A percentile compares a stretch with the other conserved stretches of the same genome.
phyloP scores from a whole-genome alignment of 2,797 vertebrate genomes.

The Trachurus trachurus region DNA sequence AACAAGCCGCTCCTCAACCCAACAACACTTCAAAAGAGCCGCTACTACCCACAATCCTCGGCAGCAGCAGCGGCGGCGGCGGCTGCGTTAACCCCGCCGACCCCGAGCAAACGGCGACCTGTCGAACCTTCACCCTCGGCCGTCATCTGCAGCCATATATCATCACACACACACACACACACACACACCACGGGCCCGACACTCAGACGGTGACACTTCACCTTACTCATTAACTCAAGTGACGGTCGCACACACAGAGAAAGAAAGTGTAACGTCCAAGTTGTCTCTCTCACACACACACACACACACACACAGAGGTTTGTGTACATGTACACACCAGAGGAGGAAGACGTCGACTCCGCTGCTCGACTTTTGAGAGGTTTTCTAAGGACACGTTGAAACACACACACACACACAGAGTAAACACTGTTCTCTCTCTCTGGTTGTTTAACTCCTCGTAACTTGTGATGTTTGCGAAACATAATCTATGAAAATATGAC shows the following conservation, averaged over 20 bases:
- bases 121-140: constrained; percentile 44
- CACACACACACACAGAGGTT: background rate
- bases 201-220: too few relatives aligned
- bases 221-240: background rate
- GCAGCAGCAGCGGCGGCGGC: constrained; percentile 22
- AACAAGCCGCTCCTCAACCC: constrained; percentile 54
- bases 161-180: constrained; percentile 22
- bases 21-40: constrained; percentile 56
- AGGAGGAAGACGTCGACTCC: background rate
- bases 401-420: constrained; percentile 15
- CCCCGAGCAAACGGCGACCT: constrained; percentile 14
- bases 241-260: constrained; percentile 1
- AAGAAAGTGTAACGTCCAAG: background rate
- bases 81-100: constrained; percentile 2
- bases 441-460: background rate
- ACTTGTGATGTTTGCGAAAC: background rate
- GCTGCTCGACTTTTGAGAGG: background rate
- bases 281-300: constrained; percentile 7
- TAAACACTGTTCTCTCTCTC: background rate
- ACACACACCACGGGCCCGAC: background rate
- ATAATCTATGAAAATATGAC: background rate
- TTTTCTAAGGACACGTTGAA: constrained; percentile 12
- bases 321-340: constrained; percentile 34
- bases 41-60: constrained; percentile 31
- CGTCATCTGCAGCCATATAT: constrained; percentile 40